Conservation (phyloP, 2,888 invertebrate genomes). For the Blomia tropicalis region DNA sequence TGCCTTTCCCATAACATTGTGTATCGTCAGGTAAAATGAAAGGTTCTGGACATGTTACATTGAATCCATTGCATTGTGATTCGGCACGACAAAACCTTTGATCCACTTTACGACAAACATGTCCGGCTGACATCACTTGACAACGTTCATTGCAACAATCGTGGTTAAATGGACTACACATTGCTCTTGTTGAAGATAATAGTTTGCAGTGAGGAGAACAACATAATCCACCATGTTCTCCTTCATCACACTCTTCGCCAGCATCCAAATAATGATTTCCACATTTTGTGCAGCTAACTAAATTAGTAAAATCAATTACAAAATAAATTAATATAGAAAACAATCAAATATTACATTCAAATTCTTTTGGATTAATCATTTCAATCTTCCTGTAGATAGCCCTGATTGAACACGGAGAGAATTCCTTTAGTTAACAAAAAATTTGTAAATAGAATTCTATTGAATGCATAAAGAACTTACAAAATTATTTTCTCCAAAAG, state of each 20-base stretch:
- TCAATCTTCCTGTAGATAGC: not conserved
- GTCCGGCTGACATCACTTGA: not conserved
- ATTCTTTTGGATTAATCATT: not conserved
- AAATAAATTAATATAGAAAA: not conserved
- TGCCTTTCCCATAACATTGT: not conserved
- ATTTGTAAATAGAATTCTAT: not conserved
- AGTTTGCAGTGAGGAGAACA: not conserved
- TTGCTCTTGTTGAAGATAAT: not conserved
- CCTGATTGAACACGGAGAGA: constrained; percentile 6
- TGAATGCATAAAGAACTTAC: not conserved
- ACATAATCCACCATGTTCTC: not conserved
- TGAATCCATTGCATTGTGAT: not conserved
- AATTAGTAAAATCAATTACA: not conserved
- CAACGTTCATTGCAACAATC: not conserved
- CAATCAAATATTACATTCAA: not conserved
- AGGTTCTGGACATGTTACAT: not conserved
- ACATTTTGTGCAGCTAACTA: not conserved
- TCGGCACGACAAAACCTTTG: not conserved
- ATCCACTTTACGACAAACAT: not conserved
- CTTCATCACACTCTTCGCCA: constrained; percentile 2
- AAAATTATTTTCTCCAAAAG: not conserved
- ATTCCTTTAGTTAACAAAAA: not conserved
- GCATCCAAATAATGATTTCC: not conserved
- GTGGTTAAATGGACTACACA: not conserved
- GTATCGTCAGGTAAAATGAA: not conserved